These are phyloP conservation scores for Spatulosminthurus flaviceps DNA, from an alignment of 2,888 invertebrate species.

Conservation along the genomic window DNA sequence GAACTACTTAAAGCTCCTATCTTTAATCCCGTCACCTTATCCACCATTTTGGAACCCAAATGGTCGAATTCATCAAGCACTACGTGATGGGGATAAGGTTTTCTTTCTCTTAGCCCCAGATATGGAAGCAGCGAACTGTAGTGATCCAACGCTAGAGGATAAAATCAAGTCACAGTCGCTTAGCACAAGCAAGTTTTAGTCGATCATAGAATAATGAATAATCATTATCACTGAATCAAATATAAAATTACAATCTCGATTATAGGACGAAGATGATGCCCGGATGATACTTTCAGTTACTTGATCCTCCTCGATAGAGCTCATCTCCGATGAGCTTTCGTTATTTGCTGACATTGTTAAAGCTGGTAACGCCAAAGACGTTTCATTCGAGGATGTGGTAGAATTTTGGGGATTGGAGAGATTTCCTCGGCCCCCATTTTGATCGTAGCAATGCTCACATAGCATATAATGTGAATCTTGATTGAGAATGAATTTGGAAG, in stretches of 20 bases:
- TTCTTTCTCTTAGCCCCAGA: slow-evolving; percentile 67
- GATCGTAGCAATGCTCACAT: slow-evolving; percentile 70
- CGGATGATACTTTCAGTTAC: slow-evolving; percentile 50
- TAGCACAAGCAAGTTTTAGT: too few relatives aligned
- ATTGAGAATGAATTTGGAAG: neutral
- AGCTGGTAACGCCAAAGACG: slow-evolving; percentile 58
- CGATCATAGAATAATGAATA: too few relatives aligned
- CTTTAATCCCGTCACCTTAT: slow-evolving; percentile 64
- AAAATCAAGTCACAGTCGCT: neutral
- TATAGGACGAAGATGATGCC: slow-evolving; percentile 41
- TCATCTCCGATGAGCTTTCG: slow-evolving; percentile 24
- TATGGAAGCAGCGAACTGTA: slow-evolving; percentile 64
- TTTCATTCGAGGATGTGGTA: slow-evolving; percentile 51
- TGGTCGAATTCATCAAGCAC: slow-evolving; percentile 70
- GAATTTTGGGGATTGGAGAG: slow-evolving; percentile 37
- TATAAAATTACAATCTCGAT: slow-evolving; percentile 30
- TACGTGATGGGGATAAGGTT: slow-evolving; percentile 68
- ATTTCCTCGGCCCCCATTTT: slow-evolving; percentile 65
- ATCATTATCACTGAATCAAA: too few relatives aligned
- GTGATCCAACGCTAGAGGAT: slow-evolving; percentile 4
- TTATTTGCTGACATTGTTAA: slow-evolving; percentile 53
- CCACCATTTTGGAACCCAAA: slow-evolving; percentile 69
- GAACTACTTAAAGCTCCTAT: neutral
- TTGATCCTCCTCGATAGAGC: slow-evolving; percentile 51
- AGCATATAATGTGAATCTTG: slow-evolving; percentile 68